These are phyloP conservation scores for Nephila pilipes DNA, from an alignment of 1,140 invertebrate genomes.

Conservation along the genomic window DNA sequence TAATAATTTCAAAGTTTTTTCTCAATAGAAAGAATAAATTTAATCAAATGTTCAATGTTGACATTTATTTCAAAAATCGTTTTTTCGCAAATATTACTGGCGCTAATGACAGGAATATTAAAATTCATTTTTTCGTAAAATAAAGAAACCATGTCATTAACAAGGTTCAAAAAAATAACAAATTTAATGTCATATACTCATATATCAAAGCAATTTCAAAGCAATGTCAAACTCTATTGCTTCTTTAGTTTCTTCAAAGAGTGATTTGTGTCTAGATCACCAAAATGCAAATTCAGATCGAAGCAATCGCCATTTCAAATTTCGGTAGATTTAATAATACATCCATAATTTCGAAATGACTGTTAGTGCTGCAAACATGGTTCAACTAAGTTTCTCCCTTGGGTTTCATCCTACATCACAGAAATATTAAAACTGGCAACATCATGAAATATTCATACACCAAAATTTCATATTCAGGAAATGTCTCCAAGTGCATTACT, in stretches of 20 bases:
- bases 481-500: background rate
- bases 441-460: constrained; percentile 58
- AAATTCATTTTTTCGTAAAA: background rate
- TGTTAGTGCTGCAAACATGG: background rate
- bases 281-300: constrained; percentile 55
- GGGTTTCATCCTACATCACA: constrained; percentile 22
- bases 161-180: background rate
- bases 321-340: constrained; percentile 50
- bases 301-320: constrained; percentile 25
- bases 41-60: too few relatives aligned
- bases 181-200: background rate
- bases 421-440: constrained; percentile 1
- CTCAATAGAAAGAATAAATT: too few relatives aligned
- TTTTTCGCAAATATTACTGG: background rate
- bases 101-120: background rate
- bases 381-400: constrained; percentile 45
- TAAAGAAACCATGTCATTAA: constrained; percentile 25
- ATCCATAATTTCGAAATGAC: constrained; percentile 63
- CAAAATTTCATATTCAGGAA: constrained; percentile 47
- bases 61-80: too few relatives aligned
- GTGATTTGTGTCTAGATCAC: background rate
- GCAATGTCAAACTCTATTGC: constrained; percentile 47
- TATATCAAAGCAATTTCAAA: background rate
- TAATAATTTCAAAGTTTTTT: too few relatives aligned
- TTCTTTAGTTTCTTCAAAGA: background rate